phyloP scores from a whole-genome alignment of 2,113 vertebrate genomes.

The Malurus elegans region DNA sequence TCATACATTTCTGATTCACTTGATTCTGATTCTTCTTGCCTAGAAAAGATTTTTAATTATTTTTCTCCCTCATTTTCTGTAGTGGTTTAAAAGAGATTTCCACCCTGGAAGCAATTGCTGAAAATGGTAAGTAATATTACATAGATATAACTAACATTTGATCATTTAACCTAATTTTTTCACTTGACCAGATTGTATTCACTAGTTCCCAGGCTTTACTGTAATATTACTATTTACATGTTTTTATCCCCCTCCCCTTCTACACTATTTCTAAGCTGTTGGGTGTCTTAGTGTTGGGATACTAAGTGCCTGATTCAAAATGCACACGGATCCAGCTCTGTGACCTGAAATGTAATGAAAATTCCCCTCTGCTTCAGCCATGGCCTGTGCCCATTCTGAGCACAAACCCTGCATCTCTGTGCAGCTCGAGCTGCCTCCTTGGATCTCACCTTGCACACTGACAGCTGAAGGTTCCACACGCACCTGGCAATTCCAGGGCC shows the following conservation, averaged over 20 bases:
- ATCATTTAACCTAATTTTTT: neutral
- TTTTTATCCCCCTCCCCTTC: neutral
- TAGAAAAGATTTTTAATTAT: neutral
- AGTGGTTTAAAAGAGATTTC: conserved; percentile 20
- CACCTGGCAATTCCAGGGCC: neutral
- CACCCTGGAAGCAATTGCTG: conserved; percentile 15
- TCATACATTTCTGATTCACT: neutral
- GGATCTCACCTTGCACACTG: neutral
- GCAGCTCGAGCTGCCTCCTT: neutral
- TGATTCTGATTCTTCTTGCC: neutral
- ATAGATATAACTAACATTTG: neutral
- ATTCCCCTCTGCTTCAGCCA: neutral
- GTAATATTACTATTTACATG: neutral
- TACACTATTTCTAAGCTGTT: neutral
- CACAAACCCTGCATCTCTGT: neutral
- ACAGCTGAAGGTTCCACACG: neutral
- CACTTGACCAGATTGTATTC: neutral
- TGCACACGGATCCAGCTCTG: neutral
- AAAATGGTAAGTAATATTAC: conserved; percentile 55
- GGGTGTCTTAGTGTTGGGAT: neutral
- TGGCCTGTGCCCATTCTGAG: neutral
- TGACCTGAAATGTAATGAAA: neutral
- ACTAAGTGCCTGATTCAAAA: neutral
- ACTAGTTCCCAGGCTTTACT: neutral
- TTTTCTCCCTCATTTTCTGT: neutral